Conservation (phyloP, 2,888 invertebrate species). For the Lysandra bellargus region DNA sequence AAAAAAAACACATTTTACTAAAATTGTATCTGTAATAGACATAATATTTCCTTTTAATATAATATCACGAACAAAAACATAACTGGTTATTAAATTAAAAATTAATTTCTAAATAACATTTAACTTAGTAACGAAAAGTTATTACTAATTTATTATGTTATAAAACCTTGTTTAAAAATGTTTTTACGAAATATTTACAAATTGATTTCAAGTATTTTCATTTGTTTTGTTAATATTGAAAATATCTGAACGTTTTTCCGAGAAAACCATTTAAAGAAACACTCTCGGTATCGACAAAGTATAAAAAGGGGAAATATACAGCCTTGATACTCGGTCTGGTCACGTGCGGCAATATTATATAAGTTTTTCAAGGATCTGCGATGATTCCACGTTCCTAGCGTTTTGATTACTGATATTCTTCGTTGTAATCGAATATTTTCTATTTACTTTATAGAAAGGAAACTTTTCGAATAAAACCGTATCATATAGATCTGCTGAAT, state of each 20-base stretch:
- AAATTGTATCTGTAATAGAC: too few species aligned
- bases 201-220: background rate
- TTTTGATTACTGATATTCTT: constrained; percentile 30
- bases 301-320: constrained; percentile 52
- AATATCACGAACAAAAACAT: too few species aligned
- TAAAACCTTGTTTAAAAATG: background rate
- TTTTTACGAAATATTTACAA: background rate
- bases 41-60: too few species aligned
- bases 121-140: too few species aligned
- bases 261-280: background rate
- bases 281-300: constrained; percentile 2
- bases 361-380: constrained; percentile 34
- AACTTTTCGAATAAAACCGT: background rate
- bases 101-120: too few species aligned
- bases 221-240: background rate
- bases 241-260: background rate
- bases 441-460: background rate
- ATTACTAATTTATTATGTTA: too few species aligned
- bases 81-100: too few species aligned
- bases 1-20: background rate
- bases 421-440: background rate
- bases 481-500: background rate
- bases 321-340: constrained; percentile 37
- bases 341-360: constrained; percentile 42
- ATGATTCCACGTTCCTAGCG: constrained; percentile 21